A percentile compares a stretch with the other conserved stretches of the same genome.
Conservation (phyloP, 2,113 vertebrate species). For the Pardalotus punctatus region DNA sequence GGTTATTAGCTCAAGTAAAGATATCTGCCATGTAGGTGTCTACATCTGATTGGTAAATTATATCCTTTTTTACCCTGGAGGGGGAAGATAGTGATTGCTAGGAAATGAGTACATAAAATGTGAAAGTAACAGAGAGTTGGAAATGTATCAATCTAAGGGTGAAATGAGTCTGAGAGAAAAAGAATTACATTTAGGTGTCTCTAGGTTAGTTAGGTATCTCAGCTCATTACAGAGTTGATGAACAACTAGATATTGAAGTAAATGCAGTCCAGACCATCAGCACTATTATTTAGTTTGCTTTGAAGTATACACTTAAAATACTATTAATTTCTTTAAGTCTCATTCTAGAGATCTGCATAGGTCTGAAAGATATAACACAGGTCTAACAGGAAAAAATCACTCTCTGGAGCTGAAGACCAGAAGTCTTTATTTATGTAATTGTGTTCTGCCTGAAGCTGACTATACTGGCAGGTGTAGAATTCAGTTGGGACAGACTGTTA, state of each 20-base stretch:
- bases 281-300: neutral
- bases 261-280: neutral
- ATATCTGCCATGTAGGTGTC: neutral
- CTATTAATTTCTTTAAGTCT: neutral
- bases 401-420: neutral
- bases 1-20: neutral
- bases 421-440: neutral
- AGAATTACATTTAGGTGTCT: neutral
- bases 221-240: neutral
- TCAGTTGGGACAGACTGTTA: neutral
- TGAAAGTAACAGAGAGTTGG: neutral
- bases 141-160: neutral
- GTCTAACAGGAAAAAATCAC: neutral
- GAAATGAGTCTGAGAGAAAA: neutral
- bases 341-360: neutral
- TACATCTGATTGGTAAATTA: neutral
- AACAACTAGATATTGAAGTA: neutral
- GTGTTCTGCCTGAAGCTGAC: neutral
- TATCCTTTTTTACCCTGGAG: neutral
- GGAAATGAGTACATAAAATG: neutral
- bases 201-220: neutral
- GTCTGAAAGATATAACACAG: neutral
- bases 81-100: neutral
- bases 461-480: neutral
- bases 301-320: neutral